Evolutionary conservation across 2,797 vertebrate genomes (phyloP), one percentile per base, ranked within the genome.

Genomic region (Gambusia yucatana): DNA sequence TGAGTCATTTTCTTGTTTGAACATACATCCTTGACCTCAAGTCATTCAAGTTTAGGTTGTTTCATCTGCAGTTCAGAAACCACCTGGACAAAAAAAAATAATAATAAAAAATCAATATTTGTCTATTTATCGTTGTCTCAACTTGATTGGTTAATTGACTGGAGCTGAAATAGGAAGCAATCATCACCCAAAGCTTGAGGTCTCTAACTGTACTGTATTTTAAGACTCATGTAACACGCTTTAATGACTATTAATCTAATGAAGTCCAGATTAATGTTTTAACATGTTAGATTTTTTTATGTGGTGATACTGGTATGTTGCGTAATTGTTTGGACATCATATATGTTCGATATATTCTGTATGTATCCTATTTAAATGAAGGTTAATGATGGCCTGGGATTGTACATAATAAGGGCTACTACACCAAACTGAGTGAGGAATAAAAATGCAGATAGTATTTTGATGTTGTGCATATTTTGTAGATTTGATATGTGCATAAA

Each of bases 401-500:
- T 93, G 84, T 93, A 90, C 76, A 89, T 93, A 89, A 84, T 84
- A 95, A 95, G 94, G 94, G 93, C 93, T 95, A 90, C 82, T 85
- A 89, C 48, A 85, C 73, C 89, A 85, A 87, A 85, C 20, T 72
- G 84, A 89, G 79, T 81, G 85, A 84, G 83, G 71, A 82, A 79
- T 76, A 82, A 81, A 86, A 92, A 92, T 20, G 82, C 75, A 88
- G 81, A 89, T 81, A 90, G 87, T 94, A 95, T 96, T 95, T 95
- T 95, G 94, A 92, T 91, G 92, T 84, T 94, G 91, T 95, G 88
- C 89, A 92, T 93, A 95, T 96, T 96, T 96, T 96, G 93, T 96
- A 96, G 94, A 95, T 96, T 96, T 96, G 90, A 93, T 94, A 93
- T 95, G 94, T 95, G 94, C 93, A 95, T 95, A 95, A 48, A 73